phyloP scores from a whole-genome alignment of 2,113 vertebrate genomes.

The Syngnathus typhle region DNA sequence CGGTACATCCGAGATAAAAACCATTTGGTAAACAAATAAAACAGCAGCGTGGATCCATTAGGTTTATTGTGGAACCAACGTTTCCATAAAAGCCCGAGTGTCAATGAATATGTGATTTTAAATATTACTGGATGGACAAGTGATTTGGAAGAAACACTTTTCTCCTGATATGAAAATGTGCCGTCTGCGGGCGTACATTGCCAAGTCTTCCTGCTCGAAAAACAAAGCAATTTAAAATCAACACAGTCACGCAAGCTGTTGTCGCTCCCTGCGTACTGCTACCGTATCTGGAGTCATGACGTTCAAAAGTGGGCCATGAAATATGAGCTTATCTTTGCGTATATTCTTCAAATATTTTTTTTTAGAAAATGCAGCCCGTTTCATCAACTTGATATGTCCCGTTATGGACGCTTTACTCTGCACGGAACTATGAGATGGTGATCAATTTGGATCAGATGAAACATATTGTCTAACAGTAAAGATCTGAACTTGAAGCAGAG shows the following conservation, averaged over 20 bases:
- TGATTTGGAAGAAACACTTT: conserved; percentile 2
- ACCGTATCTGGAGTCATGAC: neutral
- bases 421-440: neutral
- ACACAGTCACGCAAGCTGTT: neutral
- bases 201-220: conserved; percentile 1
- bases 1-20: neutral
- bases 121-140: neutral
- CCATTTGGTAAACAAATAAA: neutral
- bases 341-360: neutral
- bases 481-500: too few relatives aligned
- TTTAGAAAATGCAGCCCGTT: neutral
- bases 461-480: too few relatives aligned
- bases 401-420: neutral
- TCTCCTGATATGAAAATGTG: conserved; percentile 1
- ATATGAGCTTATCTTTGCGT: neutral
- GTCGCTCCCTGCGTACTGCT: neutral
- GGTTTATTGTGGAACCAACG: neutral
- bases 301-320: neutral
- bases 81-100: neutral
- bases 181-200: neutral
- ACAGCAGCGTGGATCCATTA: neutral
- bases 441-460: too few relatives aligned
- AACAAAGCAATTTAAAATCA: neutral
- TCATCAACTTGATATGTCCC: neutral
- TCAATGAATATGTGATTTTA: conserved; percentile 2